Percentiles rank a stretch among this genome's conserved stretches.
phyloP scores from a whole-genome alignment of 2,888 invertebrate genomes.

The Agrotis puta region DNA sequence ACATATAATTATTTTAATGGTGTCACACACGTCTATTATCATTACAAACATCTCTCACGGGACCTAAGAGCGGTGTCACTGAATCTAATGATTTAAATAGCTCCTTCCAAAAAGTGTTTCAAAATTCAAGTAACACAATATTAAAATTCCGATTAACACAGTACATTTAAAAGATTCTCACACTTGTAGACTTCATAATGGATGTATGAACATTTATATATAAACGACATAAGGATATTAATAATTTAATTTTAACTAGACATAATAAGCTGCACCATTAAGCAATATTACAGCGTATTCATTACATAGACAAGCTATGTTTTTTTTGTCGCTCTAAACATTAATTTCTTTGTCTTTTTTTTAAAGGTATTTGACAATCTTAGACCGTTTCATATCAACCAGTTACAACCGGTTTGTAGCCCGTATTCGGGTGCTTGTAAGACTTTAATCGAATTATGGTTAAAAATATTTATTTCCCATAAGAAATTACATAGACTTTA shows the following conservation, averaged over 20 bases:
- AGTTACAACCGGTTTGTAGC: not conserved
- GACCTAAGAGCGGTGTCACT: too few relatives aligned
- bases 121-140: not conserved
- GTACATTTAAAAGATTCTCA: constrained; percentile 10
- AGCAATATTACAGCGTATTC: constrained; percentile 45
- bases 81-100: too few relatives aligned
- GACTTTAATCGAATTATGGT: too few relatives aligned
- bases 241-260: constrained; percentile 34
- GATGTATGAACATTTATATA: constrained; percentile 11
- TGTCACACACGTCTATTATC: too few relatives aligned
- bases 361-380: not conserved
- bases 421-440: too few relatives aligned
- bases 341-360: not conserved
- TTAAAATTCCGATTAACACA: constrained; percentile 25
- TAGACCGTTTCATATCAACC: constrained; percentile 23
- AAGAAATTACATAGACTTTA: too few relatives aligned
- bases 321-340: not conserved
- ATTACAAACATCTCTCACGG: too few relatives aligned
- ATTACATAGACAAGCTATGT: constrained; percentile 13
- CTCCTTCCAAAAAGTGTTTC: too few relatives aligned
- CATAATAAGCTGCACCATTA: constrained; percentile 37
- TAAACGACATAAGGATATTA: constrained; percentile 19
- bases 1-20: too few relatives aligned
- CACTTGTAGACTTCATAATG: constrained; percentile 18
- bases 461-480: too few relatives aligned